Evolutionary conservation across 1,140 invertebrate species (phyloP).

Genomic region (Lepidostoma basale): DNA sequence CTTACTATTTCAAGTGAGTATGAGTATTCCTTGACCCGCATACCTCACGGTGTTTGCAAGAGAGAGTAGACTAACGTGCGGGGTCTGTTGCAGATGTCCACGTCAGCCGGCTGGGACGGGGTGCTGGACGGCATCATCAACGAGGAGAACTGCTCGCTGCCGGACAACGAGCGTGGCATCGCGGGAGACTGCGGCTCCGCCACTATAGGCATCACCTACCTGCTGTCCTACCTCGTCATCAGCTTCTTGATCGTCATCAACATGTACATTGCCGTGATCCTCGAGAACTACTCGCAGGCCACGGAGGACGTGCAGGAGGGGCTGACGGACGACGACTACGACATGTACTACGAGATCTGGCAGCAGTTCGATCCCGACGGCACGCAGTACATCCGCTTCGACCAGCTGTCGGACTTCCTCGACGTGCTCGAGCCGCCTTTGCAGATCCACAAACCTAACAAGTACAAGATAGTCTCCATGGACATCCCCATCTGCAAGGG

Average conservation of each 20-base stretch:
- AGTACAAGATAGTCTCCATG: conserved; percentile 98
- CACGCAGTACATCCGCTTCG: conserved; percentile 94
- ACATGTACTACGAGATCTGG: conserved; percentile 99
- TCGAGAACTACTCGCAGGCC: conserved; percentile 98
- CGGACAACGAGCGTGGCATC: conserved; percentile 84
- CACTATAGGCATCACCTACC: conserved; percentile 91
- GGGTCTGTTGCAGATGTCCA: conserved; percentile 81
- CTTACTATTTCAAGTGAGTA: conserved; percentile 88
- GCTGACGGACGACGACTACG: conserved; percentile 97
- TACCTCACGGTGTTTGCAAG: too few species aligned
- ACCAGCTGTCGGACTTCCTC: conserved; percentile 92
- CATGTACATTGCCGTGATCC: conserved; percentile 99
- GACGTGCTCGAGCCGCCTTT: conserved; percentile 92
- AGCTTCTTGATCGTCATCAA: conserved; percentile 98
- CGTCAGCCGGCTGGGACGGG: conserved; percentile 96
- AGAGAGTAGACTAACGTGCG: background rate
- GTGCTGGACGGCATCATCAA: conserved; percentile 96
- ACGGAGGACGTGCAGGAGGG: conserved; percentile 99
- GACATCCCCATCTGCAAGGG: conserved; percentile 98
- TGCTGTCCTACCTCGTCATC: conserved; percentile 95
- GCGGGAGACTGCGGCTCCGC: conserved; percentile 91
- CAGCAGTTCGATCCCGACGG: conserved; percentile 97
- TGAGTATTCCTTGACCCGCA: too few species aligned
- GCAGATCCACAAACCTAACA: conserved; percentile 97
- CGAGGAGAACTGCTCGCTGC: conserved; percentile 88